A percentile compares a stretch with the other conserved stretches of the same genome.
Conservation (phyloP, 1,140 invertebrate genomes). For the Drosophila sucinea region DNA sequence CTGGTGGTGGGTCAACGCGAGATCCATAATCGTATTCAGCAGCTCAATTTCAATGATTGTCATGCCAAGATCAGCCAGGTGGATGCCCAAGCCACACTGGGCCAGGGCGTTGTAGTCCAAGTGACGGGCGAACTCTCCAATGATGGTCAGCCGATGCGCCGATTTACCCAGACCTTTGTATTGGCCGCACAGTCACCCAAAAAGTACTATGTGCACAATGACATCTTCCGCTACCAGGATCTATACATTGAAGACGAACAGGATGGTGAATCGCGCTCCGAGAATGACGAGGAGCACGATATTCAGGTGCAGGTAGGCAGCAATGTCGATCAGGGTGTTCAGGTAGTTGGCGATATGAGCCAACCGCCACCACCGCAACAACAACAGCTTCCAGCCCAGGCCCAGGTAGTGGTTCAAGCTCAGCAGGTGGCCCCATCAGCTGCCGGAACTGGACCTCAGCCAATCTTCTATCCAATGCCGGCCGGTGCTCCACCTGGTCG, state of each 20-base stretch:
- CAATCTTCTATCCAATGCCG: slow-evolving; percentile 79
- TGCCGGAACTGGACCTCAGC: slow-evolving; percentile 51
- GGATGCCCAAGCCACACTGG: slow-evolving; percentile 94
- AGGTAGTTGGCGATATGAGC: slow-evolving; percentile 54
- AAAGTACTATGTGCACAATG: slow-evolving; percentile 99
- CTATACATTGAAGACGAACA: slow-evolving; percentile 83
- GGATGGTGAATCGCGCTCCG: slow-evolving; percentile 86
- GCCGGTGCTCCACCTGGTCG: slow-evolving; percentile 68
- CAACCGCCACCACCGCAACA: slow-evolving; percentile 52
- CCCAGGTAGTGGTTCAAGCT: slow-evolving; percentile 62
- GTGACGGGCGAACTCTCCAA: slow-evolving; percentile 98
- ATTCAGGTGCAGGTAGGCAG: slow-evolving; percentile 53
- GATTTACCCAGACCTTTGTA: slow-evolving; percentile 99
- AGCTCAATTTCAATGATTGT: slow-evolving; percentile 97
- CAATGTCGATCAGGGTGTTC: slow-evolving; percentile 56
- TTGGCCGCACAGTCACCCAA: slow-evolving; percentile 96
- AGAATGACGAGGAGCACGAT: slow-evolving; percentile 85
- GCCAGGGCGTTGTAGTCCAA: slow-evolving; percentile 97
- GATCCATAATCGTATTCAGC: slow-evolving; percentile 97
- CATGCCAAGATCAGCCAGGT: slow-evolving; percentile 98
- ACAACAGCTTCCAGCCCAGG: slow-evolving; percentile 48
- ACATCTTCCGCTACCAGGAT: slow-evolving; percentile 98
- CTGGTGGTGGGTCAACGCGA: slow-evolving; percentile 96
- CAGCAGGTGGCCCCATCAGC: slow-evolving; percentile 60
- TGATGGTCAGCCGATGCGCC: slow-evolving; percentile 96